Base-by-base conservation (phyloP, 2,888 invertebrate genomes). In the Julus scanicus region DNA sequence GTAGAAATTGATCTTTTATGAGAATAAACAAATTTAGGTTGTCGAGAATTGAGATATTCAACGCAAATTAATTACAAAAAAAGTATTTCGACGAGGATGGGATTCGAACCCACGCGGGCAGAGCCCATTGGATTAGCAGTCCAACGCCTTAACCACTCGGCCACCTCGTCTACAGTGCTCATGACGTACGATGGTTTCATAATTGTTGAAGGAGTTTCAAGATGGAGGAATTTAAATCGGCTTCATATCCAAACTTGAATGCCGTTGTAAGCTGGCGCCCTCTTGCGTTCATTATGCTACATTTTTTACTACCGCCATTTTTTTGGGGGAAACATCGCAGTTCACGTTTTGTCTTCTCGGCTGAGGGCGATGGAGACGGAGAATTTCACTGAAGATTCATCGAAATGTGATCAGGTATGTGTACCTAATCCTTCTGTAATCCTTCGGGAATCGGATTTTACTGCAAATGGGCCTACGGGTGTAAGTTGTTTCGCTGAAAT, bases 381-480 rank as follows among this genome's bases (percentile, higher is more conserved):
- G 94, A 96, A 96, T 94, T 95, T 95, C 93, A 95, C 96, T 94
- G 96, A 96, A 94, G 96, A 96, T 92, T 94, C 94, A 91, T 48
- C 86, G 44, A 86, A 86, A 86, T 86, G 86, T 86, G 86, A 86
- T 40, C 86, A 86, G 86, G 86, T 86, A 44, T 13, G 94, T 53
- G 8, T 15, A 15, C 15, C 53, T 48, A 48, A 48, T 8, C 48
- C 5, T 11, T 53, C 15, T 15, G 53, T 53, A 13, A 53, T 53
- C 53, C 53, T 53, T 53, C 15, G 53, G 11, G 53, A 53, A 53
- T 53, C 8, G 11, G 15, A 13, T 53, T 53, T 15, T 2, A 15
- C 13, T 15, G 8, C 53, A 53, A 53, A 15, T 6, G 15, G 53
- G 53, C 2, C 53, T 2, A 9, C 15, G 53, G 53, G 11, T 15